These are phyloP conservation scores for Ichneumon xanthorius DNA, from an alignment of 2,888 invertebrate genomes.

Conservation along the genomic window DNA sequence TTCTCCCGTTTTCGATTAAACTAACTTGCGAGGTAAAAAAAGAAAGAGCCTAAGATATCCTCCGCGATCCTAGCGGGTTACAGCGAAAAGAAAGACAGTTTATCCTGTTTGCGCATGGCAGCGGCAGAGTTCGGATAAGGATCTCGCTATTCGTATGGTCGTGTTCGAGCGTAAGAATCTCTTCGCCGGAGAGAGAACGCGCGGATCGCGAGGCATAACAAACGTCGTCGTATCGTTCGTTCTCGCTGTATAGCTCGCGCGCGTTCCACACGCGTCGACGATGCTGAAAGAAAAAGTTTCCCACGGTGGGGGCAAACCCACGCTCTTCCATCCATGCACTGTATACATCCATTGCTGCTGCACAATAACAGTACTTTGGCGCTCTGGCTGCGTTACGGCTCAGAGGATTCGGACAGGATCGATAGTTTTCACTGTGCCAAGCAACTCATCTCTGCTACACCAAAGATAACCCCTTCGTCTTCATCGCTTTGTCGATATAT, in stretches of 20 bases:
- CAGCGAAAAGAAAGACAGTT: constrained; percentile 60
- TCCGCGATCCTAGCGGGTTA: constrained; percentile 45
- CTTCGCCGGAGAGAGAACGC: constrained; percentile 37
- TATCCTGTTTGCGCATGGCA: constrained; percentile 56
- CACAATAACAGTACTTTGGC: background rate
- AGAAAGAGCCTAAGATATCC: constrained; percentile 22
- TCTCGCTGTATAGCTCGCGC: constrained; percentile 30
- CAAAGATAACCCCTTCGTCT: constrained; percentile 8
- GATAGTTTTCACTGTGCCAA: constrained; percentile 59
- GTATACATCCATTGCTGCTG: constrained; percentile 7
- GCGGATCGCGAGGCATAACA: constrained; percentile 43
- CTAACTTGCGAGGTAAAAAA: constrained; percentile 17
- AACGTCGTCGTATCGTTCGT: constrained; percentile 38
- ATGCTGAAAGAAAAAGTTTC: constrained; percentile 68
- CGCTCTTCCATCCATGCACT: constrained; percentile 48
- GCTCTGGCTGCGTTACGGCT: constrained; percentile 22
- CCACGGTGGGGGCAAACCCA: constrained; percentile 68
- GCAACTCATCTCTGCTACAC: constrained; percentile 39
- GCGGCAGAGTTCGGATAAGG: constrained; percentile 61
- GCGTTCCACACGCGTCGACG: constrained; percentile 69
- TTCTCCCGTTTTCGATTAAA: constrained; percentile 44
- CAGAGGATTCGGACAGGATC: constrained; percentile 48
- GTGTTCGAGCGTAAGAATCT: constrained; percentile 65
- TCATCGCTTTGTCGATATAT: constrained; percentile 6
- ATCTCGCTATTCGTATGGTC: constrained; percentile 66